A percentile compares a stretch with the other conserved stretches of the same genome.
These are phyloP conservation scores for Chironex yamaguchii DNA, from an alignment of 30 jellyfish, hydroid and myxozoan species.

Conservation along the genomic window DNA sequence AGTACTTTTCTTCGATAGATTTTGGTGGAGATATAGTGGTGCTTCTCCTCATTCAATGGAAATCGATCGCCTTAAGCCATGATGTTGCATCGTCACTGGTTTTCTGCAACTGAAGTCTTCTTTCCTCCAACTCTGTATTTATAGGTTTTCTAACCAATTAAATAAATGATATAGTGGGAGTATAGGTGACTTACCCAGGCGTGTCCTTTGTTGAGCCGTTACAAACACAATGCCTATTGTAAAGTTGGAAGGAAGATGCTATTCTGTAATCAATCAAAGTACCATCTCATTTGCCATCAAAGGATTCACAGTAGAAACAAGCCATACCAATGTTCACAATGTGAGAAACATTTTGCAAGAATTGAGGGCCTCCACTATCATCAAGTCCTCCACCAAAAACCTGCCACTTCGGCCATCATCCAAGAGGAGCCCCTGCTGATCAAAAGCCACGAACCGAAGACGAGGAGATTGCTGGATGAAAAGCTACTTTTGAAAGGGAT, in stretches of 20 bases:
- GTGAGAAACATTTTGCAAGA: background rate
- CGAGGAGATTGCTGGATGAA: background rate
- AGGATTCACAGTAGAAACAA: background rate
- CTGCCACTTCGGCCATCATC: background rate
- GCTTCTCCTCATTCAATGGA: background rate
- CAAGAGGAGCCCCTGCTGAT: background rate
- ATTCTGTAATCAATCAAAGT: background rate
- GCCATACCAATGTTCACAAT: background rate
- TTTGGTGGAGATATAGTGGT: background rate
- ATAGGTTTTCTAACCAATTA: background rate
- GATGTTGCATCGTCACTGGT: background rate
- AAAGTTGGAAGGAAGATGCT: background rate
- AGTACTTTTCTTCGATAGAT: background rate
- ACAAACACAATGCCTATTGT: background rate
- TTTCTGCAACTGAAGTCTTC: background rate
- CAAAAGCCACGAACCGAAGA: background rate
- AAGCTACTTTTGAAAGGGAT: background rate
- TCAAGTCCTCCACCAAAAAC: background rate
- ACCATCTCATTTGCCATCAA: background rate
- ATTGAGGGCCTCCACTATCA: background rate
- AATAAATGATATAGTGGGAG: background rate
- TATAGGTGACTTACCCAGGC: background rate
- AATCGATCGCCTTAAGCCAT: background rate
- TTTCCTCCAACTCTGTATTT: background rate
- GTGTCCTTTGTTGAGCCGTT: background rate